Conservation (phyloP, 2,113 vertebrate species). For the Dicrurus megarhynchus region DNA sequence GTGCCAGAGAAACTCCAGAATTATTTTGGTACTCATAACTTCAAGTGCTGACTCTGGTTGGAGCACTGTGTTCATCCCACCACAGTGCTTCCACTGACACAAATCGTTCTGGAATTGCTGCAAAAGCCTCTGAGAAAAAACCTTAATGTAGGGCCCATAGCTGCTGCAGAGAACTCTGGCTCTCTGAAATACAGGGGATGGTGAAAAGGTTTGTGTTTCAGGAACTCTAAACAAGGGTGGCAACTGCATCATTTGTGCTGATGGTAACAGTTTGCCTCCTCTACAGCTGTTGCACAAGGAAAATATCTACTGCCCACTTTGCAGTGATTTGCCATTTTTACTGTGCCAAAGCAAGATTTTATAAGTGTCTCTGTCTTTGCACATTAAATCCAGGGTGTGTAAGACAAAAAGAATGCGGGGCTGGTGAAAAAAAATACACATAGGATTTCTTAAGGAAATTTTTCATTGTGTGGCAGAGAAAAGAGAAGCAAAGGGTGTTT, state of each 20-base stretch:
- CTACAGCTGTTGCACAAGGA: neutral
- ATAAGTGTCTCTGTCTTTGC: neutral
- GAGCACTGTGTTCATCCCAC: neutral
- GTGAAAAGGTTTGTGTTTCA: neutral
- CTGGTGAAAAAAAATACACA: neutral
- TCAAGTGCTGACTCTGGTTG: neutral
- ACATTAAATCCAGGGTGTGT: constrained; percentile 25
- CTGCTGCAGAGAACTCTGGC: neutral
- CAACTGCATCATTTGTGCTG: neutral
- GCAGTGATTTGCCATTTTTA: neutral
- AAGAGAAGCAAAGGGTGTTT: constrained; percentile 14
- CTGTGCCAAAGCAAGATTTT: neutral
- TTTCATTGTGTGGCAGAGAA: neutral
- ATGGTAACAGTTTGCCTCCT: neutral
- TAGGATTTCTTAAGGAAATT: constrained; percentile 33
- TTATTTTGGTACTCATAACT: neutral
- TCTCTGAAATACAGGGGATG: neutral
- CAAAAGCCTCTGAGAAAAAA: neutral
- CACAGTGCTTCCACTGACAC: neutral
- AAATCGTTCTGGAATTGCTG: neutral
- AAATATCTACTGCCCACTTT: neutral
- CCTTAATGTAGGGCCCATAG: neutral
- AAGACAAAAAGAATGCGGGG: neutral
- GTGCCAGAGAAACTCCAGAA: neutral
- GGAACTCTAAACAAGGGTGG: neutral